Evolutionary conservation across 2,888 invertebrate species (phyloP).

Genomic region (Steromphala cineraria): DNA sequence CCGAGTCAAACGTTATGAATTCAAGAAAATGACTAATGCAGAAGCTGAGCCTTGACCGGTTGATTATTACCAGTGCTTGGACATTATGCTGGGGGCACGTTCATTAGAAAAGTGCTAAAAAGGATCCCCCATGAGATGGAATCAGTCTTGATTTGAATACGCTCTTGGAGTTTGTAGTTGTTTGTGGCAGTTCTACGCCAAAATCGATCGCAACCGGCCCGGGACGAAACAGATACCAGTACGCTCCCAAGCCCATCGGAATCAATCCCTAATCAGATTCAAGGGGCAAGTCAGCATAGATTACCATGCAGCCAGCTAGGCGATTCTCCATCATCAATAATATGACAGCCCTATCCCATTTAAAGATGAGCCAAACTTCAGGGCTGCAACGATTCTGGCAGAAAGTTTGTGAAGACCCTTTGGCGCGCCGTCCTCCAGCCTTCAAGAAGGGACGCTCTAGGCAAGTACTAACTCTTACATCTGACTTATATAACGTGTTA

Average conservation of each 20-base stretch:
- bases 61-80: too few relatives aligned
- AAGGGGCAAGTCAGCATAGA: conserved; percentile 11
- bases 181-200: neutral
- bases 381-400: neutral
- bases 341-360: conserved; percentile 11
- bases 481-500: neutral
- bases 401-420: conserved; percentile 9
- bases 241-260: neutral
- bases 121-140: neutral
- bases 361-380: conserved; percentile 1
- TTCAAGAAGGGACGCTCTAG: neutral
- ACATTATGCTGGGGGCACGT: neutral
- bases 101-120: conserved; percentile 4
- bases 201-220: neutral
- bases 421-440: neutral
- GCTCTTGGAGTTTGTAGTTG: neutral
- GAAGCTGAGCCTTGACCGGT: too few relatives aligned
- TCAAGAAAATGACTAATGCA: too few relatives aligned
- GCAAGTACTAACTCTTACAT: neutral
- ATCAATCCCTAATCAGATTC: conserved; percentile 23
- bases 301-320: neutral
- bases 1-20: too few relatives aligned
- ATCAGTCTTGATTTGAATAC: conserved; percentile 6
- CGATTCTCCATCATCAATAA: neutral
- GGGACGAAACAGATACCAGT: conserved; percentile 21